Evolutionary conservation across 2,888 invertebrate genomes (phyloP).

Genomic region (Ephialtes manifestator): DNA sequence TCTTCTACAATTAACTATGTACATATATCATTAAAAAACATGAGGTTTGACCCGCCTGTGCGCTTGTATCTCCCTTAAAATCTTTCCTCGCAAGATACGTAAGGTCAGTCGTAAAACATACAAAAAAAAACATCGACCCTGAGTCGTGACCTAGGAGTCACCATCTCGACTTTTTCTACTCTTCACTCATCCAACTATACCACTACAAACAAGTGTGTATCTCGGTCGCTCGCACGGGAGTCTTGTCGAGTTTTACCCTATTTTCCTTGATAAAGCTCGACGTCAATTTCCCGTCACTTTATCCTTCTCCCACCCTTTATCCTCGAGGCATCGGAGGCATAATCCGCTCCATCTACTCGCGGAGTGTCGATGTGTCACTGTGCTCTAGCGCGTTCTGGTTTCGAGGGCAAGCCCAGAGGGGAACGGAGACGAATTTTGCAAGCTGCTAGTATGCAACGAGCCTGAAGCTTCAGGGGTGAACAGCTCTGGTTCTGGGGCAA

Average conservation of each 20-base stretch:
- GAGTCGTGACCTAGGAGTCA: conserved; percentile 19
- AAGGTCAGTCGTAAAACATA: conserved; percentile 4
- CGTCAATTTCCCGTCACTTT: conserved; percentile 79
- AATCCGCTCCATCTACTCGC: conserved; percentile 72
- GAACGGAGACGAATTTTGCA: conserved; percentile 28
- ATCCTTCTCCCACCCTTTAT: conserved; percentile 57
- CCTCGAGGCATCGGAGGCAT: conserved; percentile 60
- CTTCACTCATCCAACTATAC: conserved; percentile 1
- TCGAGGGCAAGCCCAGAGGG: conserved; percentile 11
- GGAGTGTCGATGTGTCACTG: conserved; percentile 71
- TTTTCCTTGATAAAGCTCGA: conserved; percentile 76
- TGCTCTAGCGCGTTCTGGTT: conserved; percentile 53
- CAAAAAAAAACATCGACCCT: neutral
- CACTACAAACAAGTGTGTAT: neutral
- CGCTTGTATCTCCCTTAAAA: neutral
- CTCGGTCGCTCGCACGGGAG: conserved; percentile 10
- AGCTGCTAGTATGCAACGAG: conserved; percentile 31
- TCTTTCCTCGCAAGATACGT: neutral
- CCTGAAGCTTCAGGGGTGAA: conserved; percentile 16
- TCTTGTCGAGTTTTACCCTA: conserved; percentile 69
- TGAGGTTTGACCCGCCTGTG: neutral
- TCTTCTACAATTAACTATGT: no score
- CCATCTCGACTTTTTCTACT: neutral
- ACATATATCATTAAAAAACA: neutral
- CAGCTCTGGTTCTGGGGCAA: conserved; percentile 20